phyloP scores from a whole-genome alignment of 2,797 vertebrate species.

The Hippopotamyrus pictus region DNA sequence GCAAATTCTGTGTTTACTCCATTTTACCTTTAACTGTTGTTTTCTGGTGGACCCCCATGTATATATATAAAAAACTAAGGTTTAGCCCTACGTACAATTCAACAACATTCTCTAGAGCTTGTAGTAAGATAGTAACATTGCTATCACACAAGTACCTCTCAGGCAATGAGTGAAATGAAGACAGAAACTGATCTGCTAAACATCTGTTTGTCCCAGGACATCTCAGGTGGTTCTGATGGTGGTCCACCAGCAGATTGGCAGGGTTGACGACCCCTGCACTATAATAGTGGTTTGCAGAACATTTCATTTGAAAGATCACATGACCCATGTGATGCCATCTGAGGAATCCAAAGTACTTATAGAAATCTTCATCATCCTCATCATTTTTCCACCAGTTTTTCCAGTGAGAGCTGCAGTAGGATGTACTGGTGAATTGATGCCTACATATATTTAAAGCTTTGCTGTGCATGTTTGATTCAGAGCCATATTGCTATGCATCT shows the following conservation, averaged over 20 bases:
- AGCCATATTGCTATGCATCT: slow-evolving; percentile 15
- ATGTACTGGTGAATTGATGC: neutral
- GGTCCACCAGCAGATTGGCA: neutral
- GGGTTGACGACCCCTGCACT: neutral
- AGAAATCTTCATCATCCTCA: neutral
- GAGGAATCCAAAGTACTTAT: neutral
- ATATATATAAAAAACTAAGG: neutral
- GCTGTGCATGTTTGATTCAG: slow-evolving; percentile 8
- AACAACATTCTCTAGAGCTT: slow-evolving; percentile 1
- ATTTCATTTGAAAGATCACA: slow-evolving; percentile 15
- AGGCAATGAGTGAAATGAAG: neutral
- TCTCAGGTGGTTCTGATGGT: neutral
- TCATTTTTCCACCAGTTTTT: neutral
- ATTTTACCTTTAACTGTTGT: neutral
- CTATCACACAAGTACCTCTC: neutral
- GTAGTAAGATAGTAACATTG: neutral
- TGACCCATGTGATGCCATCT: neutral
- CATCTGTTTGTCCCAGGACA: neutral
- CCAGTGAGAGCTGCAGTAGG: neutral
- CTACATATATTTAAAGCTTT: neutral
- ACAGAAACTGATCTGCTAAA: neutral
- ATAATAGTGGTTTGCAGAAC: neutral
- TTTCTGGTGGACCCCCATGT: neutral
- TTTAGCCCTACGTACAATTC: neutral
- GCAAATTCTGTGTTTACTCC: neutral